A percentile compares a stretch with the other conserved stretches of the same genome.
Conservation (phyloP, 2,797 vertebrate genomes). For the Coendou prehensilis region DNA sequence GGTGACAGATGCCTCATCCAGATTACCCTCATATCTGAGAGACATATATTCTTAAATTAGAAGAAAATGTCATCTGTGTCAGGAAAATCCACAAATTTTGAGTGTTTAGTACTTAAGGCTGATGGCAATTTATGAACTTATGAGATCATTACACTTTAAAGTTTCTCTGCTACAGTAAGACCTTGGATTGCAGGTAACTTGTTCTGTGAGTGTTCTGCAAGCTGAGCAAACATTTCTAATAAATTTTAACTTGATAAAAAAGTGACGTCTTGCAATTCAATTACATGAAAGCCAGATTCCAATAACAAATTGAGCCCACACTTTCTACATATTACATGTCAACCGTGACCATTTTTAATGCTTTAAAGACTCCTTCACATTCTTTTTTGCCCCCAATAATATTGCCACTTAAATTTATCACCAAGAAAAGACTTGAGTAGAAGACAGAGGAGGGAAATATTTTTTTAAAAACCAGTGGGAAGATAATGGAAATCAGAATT, state of each 20-base stretch:
- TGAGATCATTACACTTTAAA: not conserved
- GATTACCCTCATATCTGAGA: no score
- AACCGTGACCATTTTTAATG: not conserved
- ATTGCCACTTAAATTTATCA: not conserved
- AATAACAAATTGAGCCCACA: not conserved
- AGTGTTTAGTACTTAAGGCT: not conserved
- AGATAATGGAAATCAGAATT: not conserved
- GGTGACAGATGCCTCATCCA: no score
- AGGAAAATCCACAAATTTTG: not conserved
- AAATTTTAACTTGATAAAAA: not conserved
- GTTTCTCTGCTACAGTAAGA: not conserved
- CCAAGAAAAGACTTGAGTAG: not conserved
- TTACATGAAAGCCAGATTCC: not conserved
- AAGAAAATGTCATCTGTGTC: not conserved
- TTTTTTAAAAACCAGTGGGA: not conserved
- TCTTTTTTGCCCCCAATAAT: not conserved
- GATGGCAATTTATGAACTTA: not conserved
- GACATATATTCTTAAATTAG: not conserved
- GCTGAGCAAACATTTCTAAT: not conserved
- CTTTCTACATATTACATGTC: not conserved
- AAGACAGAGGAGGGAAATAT: not conserved
- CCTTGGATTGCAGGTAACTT: not conserved
- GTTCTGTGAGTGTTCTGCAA: not conserved
- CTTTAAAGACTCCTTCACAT: not conserved
- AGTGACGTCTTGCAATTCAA: not conserved